Evolutionary conservation across 2,797 vertebrate species (phyloP).

Genomic region (Myiotriccus ornatus): DNA sequence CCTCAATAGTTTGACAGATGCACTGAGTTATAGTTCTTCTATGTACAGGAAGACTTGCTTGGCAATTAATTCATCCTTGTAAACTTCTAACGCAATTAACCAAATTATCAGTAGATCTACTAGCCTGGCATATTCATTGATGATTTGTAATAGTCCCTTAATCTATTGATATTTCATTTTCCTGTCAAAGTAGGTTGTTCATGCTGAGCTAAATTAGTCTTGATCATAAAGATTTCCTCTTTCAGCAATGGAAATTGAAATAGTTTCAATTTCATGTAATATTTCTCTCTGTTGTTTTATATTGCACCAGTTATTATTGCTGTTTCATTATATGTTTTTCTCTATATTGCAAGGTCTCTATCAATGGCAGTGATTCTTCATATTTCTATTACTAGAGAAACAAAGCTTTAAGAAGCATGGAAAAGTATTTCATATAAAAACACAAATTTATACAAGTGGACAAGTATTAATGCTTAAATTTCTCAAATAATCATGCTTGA

Average conservation of each 20-base stretch:
- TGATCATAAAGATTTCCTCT: not conserved
- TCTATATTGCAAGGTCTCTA: not conserved
- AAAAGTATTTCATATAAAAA: not conserved
- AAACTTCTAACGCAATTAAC: slow-evolving; percentile 3
- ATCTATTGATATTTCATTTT: slow-evolving; percentile 28
- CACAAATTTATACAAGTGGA: not conserved
- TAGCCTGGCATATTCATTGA: not conserved
- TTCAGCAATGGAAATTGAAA: not conserved
- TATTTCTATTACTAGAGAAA: not conserved
- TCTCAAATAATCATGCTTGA: not conserved
- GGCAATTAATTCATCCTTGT: not conserved
- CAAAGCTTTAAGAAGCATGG: not conserved
- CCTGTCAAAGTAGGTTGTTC: not conserved
- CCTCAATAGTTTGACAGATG: not conserved
- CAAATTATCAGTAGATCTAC: not conserved
- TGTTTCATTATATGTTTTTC: not conserved
- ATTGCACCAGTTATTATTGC: not conserved
- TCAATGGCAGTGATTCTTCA: not conserved
- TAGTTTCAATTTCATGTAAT: not conserved
- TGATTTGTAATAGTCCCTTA: not conserved
- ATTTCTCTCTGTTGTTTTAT: slow-evolving; percentile 14
- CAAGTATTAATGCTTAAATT: not conserved
- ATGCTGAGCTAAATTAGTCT: not conserved
- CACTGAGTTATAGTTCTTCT: not conserved
- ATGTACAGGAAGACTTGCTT: not conserved